A percentile compares a stretch with the other conserved stretches of the same genome.
Evolutionary conservation across 2,888 invertebrate genomes (phyloP).

Genomic region (Microdon myrmicae): DNA sequence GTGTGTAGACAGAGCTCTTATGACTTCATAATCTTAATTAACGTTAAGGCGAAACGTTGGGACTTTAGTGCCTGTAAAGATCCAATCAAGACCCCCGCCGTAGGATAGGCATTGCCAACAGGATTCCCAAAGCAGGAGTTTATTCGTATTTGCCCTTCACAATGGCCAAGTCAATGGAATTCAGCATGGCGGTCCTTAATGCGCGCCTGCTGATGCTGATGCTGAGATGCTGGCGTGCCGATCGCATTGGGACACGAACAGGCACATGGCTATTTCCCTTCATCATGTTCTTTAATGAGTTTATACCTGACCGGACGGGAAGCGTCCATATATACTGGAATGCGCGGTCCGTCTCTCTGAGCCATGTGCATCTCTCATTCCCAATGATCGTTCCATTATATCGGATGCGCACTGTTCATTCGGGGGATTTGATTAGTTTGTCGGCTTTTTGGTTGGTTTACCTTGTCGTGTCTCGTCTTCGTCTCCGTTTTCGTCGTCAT

Average conservation of each 20-base stretch:
- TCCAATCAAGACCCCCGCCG: conserved; percentile 44
- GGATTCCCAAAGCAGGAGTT: conserved; percentile 19
- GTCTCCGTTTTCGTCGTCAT: conserved; percentile 13
- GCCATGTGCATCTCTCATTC: conserved; percentile 40
- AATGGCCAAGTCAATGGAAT: conserved; percentile 31
- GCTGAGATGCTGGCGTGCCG: conserved; percentile 13
- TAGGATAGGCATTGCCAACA: conserved; percentile 25
- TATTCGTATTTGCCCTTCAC: conserved; percentile 25
- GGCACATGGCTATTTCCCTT: conserved; percentile 51
- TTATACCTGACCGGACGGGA: conserved; percentile 37
- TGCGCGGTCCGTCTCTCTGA: background rate
- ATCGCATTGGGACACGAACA: conserved; percentile 36
- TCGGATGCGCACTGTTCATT: conserved; percentile 41
- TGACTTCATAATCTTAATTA: conserved; percentile 68
- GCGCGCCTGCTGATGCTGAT: conserved; percentile 37
- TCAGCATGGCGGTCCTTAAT: conserved; percentile 50
- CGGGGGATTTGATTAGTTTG: conserved; percentile 51
- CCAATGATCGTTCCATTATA: conserved; percentile 46
- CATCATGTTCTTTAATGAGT: conserved; percentile 49
- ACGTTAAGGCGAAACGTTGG: conserved; percentile 58
- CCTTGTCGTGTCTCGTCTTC: conserved; percentile 1
- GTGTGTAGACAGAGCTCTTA: conserved; percentile 62
- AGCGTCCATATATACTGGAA: conserved; percentile 18
- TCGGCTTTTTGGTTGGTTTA: conserved; percentile 23
- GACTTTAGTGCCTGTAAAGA: conserved; percentile 47